phyloP scores from a whole-genome alignment of 2,113 vertebrate species.

The Dissostichus mawsoni region DNA sequence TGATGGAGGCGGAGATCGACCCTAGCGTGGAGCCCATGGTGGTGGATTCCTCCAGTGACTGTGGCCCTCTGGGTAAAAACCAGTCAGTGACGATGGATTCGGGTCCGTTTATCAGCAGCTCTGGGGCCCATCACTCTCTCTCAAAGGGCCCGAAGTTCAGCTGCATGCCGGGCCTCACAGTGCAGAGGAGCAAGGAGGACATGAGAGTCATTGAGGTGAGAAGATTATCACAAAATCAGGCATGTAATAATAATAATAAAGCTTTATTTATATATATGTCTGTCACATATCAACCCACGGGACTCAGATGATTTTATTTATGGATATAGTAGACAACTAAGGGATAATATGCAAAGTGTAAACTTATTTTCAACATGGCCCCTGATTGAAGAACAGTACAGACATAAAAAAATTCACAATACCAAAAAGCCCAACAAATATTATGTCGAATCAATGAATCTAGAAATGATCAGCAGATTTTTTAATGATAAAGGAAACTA shows the following conservation, averaged over 20 bases:
- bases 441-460: no score
- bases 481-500: no score
- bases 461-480: no score
- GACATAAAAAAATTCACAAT: no score
- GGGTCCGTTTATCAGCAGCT: constrained; percentile 88
- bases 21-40: constrained; percentile 88
- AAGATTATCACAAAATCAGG: neutral
- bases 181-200: constrained; percentile 87
- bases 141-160: constrained; percentile 82
- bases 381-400: no score
- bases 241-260: neutral
- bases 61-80: constrained; percentile 82
- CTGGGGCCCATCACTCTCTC: constrained; percentile 78
- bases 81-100: constrained; percentile 70
- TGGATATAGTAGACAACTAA: no score
- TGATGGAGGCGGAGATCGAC: constrained; percentile 97
- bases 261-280: no score
- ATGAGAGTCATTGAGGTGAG: constrained; percentile 91
- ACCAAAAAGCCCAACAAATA: no score
- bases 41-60: constrained; percentile 91
- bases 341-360: no score
- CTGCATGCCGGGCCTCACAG: constrained; percentile 86
- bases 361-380: no score
- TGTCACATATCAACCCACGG: no score
- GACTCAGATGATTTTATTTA: no score